Percentiles rank a stretch among this genome's conserved stretches.
Conservation (phyloP, 2,113 vertebrate species). For the Chionis minor region DNA sequence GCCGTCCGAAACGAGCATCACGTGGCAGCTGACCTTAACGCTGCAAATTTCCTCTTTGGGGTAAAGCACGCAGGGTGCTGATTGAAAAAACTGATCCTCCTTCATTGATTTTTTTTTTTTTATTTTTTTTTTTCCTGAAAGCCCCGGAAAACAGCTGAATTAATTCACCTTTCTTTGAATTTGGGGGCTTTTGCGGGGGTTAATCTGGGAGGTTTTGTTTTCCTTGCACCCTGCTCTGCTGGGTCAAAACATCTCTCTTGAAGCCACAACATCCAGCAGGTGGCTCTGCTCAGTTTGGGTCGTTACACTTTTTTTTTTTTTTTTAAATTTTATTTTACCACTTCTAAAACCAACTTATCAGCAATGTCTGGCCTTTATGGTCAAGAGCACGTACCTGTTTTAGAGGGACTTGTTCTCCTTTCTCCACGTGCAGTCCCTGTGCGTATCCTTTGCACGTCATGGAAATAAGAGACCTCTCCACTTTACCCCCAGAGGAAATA, state of each 20-base stretch:
- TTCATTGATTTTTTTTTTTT: accelerated
- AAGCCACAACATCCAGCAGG: not conserved
- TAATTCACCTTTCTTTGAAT: not conserved
- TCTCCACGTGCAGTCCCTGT: not conserved
- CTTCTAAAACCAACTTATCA: not conserved
- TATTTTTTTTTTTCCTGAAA: not conserved
- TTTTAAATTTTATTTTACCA: not conserved
- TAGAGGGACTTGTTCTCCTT: not conserved
- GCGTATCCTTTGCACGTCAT: not conserved
- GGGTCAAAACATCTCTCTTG: not conserved
- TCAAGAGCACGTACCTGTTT: not conserved
- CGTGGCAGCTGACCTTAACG: not conserved
- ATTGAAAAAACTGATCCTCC: not conserved
- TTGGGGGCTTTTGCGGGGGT: not conserved
- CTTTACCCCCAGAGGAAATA: not conserved
- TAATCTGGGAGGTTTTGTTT: not conserved
- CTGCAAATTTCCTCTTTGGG: not conserved
- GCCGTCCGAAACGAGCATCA: not conserved
- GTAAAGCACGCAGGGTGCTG: not conserved
- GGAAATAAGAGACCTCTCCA: not conserved
- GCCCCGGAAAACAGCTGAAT: not conserved
- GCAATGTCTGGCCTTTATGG: not conserved
- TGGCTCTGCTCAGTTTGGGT: not conserved
- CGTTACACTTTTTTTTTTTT: not conserved
- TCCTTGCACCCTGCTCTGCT: not conserved